phyloP scores from a whole-genome alignment of 2,888 invertebrate species.

The Holacanthella duospinosa region DNA sequence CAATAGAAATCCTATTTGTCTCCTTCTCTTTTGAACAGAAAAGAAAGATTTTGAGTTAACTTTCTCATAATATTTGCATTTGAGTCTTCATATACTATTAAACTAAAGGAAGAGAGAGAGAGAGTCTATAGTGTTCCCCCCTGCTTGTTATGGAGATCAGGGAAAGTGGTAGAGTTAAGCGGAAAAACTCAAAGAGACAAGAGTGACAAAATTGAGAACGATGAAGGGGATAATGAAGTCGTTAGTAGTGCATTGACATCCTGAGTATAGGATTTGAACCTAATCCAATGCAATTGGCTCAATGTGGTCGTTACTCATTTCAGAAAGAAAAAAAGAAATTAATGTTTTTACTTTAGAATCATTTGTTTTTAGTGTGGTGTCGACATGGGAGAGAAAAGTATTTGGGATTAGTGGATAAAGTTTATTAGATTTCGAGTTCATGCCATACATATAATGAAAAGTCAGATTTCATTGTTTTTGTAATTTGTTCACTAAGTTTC shows the following conservation, averaged over 20 bases:
- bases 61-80: not conserved
- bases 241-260: conserved; percentile 21
- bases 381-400: no score
- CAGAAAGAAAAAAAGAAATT: no score
- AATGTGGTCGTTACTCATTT: not conserved
- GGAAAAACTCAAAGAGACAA: not conserved
- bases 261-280: conserved; percentile 14
- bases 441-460: no score
- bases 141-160: no score
- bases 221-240: conserved; percentile 22
- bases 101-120: no score
- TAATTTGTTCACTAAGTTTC: no score
- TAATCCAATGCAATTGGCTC: conserved; percentile 19
- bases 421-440: no score
- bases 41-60: not conserved
- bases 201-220: not conserved
- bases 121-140: no score
- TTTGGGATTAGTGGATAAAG: no score
- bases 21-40: not conserved
- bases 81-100: not conserved
- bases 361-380: no score
- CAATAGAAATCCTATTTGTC: conserved; percentile 1
- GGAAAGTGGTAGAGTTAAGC: not conserved
- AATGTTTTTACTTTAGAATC: no score
- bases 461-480: no score